Percentiles rank a stretch among this genome's conserved stretches.
Evolutionary conservation across 2,888 invertebrate genomes (phyloP).

Genomic region (Drosophila antonietae): DNA sequence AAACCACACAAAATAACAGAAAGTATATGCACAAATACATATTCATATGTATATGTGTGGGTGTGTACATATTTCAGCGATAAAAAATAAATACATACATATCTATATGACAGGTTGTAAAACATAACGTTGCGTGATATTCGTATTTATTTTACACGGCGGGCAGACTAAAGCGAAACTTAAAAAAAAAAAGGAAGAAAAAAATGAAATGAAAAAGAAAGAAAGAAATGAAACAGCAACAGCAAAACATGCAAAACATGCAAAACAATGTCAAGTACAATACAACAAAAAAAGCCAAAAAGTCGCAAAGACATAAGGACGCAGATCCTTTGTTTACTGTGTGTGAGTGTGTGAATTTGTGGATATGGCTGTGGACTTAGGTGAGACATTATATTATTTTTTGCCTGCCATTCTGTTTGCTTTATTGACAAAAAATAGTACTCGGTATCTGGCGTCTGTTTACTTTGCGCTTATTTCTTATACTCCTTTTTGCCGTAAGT

Average conservation of each 20-base stretch:
- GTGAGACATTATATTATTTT: slow-evolving; percentile 34
- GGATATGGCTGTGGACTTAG: slow-evolving; percentile 12
- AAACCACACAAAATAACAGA: slow-evolving; percentile 50
- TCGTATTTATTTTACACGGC: slow-evolving; percentile 60
- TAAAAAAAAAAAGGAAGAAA: slow-evolving; percentile 39
- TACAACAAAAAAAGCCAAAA: slow-evolving; percentile 39
- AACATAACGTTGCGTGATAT: slow-evolving; percentile 66
- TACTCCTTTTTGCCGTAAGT: slow-evolving; percentile 9
- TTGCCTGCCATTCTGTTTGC: slow-evolving; percentile 48
- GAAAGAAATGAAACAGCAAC: slow-evolving; percentile 1
- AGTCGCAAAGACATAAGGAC: slow-evolving; percentile 61
- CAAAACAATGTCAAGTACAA: slow-evolving; percentile 64
- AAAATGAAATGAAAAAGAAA: no score
- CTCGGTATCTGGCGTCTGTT: slow-evolving; percentile 34
- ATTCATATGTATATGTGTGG: background rate
- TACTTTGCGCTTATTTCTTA: slow-evolving; percentile 14
- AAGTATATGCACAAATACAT: slow-evolving; percentile 12
- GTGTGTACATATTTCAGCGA: slow-evolving; percentile 15
- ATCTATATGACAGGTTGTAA: slow-evolving; percentile 59
- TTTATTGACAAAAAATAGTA: slow-evolving; percentile 62
- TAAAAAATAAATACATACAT: slow-evolving; percentile 49
- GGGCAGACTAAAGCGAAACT: slow-evolving; percentile 42
- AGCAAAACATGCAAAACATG: slow-evolving; percentile 50
- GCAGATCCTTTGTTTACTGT: slow-evolving; percentile 60
- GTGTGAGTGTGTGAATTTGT: slow-evolving; percentile 10